Percentiles rank a stretch among this genome's conserved stretches.
Evolutionary conservation across 2,113 vertebrate genomes (phyloP).

Genomic region (Cyprinodon brontotheroides): DNA sequence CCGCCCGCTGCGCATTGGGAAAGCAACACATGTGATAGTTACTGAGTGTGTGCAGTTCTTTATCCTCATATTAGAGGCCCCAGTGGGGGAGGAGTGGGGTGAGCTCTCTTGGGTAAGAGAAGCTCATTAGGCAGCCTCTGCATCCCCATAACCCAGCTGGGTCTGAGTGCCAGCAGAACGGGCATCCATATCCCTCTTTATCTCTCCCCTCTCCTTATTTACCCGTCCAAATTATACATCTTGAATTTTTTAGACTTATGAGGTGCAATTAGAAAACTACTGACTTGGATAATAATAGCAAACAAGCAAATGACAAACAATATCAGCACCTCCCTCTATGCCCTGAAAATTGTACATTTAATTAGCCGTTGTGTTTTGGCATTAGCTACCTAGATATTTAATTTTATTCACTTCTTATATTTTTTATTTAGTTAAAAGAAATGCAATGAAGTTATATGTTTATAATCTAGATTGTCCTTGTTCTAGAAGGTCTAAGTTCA

Average conservation of each 20-base stretch:
- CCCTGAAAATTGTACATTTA: slow-evolving; percentile 73
- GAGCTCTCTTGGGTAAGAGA: slow-evolving; percentile 74
- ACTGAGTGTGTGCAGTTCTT: slow-evolving; percentile 70
- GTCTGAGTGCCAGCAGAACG: slow-evolving; percentile 75
- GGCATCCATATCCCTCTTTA: slow-evolving; percentile 69
- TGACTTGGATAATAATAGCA: slow-evolving; percentile 23
- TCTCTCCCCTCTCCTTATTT: slow-evolving; percentile 49
- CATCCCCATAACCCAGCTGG: slow-evolving; percentile 75
- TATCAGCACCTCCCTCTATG: slow-evolving; percentile 55
- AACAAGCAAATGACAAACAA: slow-evolving; percentile 7
- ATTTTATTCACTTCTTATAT: slow-evolving; percentile 19
- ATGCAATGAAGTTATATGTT: slow-evolving; percentile 26
- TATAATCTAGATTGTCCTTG: slow-evolving; percentile 55
- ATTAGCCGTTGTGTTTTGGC: slow-evolving; percentile 66
- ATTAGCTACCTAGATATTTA: slow-evolving; percentile 30
- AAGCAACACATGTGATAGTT: slow-evolving; percentile 69
- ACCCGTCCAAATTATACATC: slow-evolving; percentile 40
- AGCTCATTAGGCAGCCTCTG: slow-evolving; percentile 79
- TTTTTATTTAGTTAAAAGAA: slow-evolving; percentile 20
- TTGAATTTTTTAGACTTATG: slow-evolving; percentile 29
- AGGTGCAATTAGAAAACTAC: slow-evolving; percentile 15
- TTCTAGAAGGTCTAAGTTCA: slow-evolving; percentile 59
- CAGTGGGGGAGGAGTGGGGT: slow-evolving; percentile 67
- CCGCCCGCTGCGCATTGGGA: slow-evolving; percentile 50
- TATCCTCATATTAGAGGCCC: slow-evolving; percentile 70